phyloP scores from a whole-genome alignment of 2,888 invertebrate species.

The Sipunculus nudus region DNA sequence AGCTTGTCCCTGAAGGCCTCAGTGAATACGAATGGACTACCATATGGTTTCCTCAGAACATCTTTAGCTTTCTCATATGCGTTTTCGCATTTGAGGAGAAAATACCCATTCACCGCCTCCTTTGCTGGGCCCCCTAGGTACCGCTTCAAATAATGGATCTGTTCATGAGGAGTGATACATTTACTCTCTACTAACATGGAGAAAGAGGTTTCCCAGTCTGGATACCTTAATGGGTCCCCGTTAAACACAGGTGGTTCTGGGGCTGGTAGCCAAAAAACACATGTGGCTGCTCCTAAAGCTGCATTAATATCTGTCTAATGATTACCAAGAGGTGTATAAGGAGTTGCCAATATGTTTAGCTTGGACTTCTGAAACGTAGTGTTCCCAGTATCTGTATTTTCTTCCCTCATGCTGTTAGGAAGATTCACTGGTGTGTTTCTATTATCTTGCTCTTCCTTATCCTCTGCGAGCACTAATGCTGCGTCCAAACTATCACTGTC shows the following conservation, averaged over 20 bases:
- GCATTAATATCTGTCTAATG: background rate
- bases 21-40: conserved; percentile 11
- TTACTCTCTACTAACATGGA: background rate
- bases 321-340: background rate
- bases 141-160: background rate
- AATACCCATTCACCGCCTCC: too few relatives aligned
- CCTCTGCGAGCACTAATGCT: too few relatives aligned
- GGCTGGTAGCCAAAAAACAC: too few relatives aligned
- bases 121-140: too few relatives aligned
- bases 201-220: background rate
- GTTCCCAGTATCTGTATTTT: background rate
- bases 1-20: conserved; percentile 12
- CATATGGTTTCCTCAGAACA: conserved; percentile 5
- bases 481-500: too few relatives aligned
- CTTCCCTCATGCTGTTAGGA: background rate
- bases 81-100: too few relatives aligned
- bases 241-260: too few relatives aligned
- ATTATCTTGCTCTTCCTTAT: too few relatives aligned
- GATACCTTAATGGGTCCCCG: too few relatives aligned
- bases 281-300: background rate
- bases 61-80: background rate
- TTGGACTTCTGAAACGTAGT: background rate
- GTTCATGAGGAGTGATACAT: background rate
- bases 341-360: background rate
- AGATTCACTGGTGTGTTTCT: too few relatives aligned